Evolutionary conservation across 2,113 vertebrate species (phyloP).

Genomic region (Mola mola): DNA sequence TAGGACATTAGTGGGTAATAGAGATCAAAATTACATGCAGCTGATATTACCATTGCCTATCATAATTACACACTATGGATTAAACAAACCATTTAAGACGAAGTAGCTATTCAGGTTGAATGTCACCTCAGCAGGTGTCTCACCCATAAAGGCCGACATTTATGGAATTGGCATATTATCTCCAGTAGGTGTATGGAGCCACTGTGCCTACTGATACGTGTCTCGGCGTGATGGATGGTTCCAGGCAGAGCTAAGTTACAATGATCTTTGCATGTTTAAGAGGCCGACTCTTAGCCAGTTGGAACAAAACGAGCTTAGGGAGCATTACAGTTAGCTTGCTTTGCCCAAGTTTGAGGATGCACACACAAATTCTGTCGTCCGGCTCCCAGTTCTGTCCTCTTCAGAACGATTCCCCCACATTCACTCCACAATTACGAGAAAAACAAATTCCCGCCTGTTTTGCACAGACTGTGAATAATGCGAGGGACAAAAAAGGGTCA

Average conservation of each 20-base stretch:
- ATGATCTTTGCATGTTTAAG: slow-evolving; percentile 30
- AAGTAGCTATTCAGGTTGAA: slow-evolving; percentile 59
- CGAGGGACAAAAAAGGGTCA: slow-evolving; percentile 78
- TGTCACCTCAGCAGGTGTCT: slow-evolving; percentile 72
- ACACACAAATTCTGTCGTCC: slow-evolving; percentile 48
- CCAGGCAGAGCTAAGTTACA: slow-evolving; percentile 18
- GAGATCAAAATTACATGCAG: slow-evolving; percentile 66
- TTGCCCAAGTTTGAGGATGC: slow-evolving; percentile 45
- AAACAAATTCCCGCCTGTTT: slow-evolving; percentile 78
- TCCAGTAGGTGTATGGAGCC: slow-evolving; percentile 36
- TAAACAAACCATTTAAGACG: slow-evolving; percentile 67
- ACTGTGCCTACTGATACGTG: slow-evolving; percentile 14
- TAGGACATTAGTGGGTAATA: slow-evolving; percentile 69
- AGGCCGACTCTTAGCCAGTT: slow-evolving; percentile 9
- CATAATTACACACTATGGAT: slow-evolving; percentile 66
- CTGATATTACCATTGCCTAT: slow-evolving; percentile 73
- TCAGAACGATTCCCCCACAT: no score
- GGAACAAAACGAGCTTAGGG: slow-evolving; percentile 23
- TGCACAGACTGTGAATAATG: slow-evolving; percentile 79
- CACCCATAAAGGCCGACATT: slow-evolving; percentile 46
- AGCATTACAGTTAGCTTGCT: slow-evolving; percentile 21
- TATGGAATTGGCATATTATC: slow-evolving; percentile 60
- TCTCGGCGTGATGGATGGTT: slow-evolving; percentile 24
- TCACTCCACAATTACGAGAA: slow-evolving; percentile 67
- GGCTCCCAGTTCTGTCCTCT: slow-evolving; percentile 44